Evolutionary conservation across 2,113 vertebrate genomes (phyloP).

Genomic region (Phrynosoma blainvillii): DNA sequence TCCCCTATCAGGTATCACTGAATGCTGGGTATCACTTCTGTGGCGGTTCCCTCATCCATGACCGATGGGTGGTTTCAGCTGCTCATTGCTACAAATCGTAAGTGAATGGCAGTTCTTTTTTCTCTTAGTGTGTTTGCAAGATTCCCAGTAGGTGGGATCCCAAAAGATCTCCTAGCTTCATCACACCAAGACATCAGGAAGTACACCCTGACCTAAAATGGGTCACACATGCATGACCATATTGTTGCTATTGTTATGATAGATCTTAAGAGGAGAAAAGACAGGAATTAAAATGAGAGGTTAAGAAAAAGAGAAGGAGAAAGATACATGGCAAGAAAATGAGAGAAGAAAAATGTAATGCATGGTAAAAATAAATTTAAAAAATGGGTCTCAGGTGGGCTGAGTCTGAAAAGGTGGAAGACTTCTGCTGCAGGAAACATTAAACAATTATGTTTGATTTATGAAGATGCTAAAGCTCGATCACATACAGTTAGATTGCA

Average conservation of each 20-base stretch:
- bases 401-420: too few relatives aligned
- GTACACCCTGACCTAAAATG: too few relatives aligned
- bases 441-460: too few relatives aligned
- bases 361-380: not conserved
- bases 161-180: not conserved
- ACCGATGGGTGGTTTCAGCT: conserved; percentile 82
- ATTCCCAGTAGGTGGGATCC: not conserved
- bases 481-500: too few relatives aligned
- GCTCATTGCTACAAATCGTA: conserved; percentile 84
- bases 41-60: conserved; percentile 70
- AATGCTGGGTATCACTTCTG: conserved; percentile 78
- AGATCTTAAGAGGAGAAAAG: too few relatives aligned
- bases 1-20: conserved; percentile 79
- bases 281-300: too few relatives aligned
- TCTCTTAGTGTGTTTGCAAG: not conserved
- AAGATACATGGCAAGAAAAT: not conserved
- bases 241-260: too few relatives aligned
- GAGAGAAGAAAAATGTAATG: not conserved
- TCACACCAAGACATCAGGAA: not conserved
- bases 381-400: too few relatives aligned
- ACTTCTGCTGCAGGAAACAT: too few relatives aligned
- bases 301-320: not conserved
- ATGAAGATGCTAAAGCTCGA: too few relatives aligned
- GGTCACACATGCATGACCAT: too few relatives aligned
- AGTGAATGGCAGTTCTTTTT: conserved; percentile 45